These are phyloP conservation scores for Ophiothrix spiculata DNA, from an alignment of 35 echinoderm and acorn worm species.

Conservation along the genomic window DNA sequence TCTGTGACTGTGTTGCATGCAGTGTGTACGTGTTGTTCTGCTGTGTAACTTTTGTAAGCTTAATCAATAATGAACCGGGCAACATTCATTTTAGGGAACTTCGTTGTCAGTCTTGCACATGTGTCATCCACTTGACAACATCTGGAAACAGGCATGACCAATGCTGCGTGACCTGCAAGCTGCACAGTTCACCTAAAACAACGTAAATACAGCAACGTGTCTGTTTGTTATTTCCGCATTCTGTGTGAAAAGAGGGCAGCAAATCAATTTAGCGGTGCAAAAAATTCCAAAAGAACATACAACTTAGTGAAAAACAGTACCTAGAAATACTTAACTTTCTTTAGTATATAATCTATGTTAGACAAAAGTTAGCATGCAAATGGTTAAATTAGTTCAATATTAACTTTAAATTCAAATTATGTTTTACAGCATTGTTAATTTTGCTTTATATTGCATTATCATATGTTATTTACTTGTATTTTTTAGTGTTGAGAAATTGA, in stretches of 20 bases:
- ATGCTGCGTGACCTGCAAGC: too few relatives aligned
- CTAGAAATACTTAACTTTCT: not conserved
- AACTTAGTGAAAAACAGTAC: not conserved
- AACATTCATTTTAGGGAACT: too few relatives aligned
- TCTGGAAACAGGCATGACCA: too few relatives aligned
- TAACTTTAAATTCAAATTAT: not conserved
- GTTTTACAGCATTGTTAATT: not conserved
- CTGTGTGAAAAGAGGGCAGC: not conserved
- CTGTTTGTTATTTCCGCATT: not conserved
- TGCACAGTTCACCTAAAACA: not conserved
- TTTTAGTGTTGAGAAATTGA: not conserved
- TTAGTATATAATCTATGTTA: not conserved
- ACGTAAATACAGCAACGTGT: not conserved
- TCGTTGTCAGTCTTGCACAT: too few relatives aligned
- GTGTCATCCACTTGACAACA: too few relatives aligned
- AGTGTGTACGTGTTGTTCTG: too few relatives aligned
- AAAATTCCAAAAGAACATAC: not conserved
- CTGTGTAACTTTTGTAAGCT: too few relatives aligned
- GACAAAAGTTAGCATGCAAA: not conserved
- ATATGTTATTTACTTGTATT: not conserved
- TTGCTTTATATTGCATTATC: not conserved
- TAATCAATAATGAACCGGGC: too few relatives aligned
- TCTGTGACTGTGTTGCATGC: too few relatives aligned
- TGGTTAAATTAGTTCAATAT: not conserved
- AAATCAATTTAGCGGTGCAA: not conserved